phyloP scores from a whole-genome alignment of 2,888 invertebrate species.

The Miltochrista miniata region DNA sequence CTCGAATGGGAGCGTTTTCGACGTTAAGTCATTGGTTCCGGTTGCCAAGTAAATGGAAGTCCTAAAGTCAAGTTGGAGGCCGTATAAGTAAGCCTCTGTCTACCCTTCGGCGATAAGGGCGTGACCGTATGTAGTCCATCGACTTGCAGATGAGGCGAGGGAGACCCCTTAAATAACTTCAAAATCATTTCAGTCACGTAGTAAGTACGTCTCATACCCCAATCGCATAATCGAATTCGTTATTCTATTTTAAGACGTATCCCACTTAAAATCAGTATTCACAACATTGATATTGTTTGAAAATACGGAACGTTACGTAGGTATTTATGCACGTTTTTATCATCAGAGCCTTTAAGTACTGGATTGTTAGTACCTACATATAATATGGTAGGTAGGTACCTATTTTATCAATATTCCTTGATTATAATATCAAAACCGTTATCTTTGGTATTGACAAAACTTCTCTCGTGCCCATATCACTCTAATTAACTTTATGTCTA shows the following conservation, averaged over 20 bases:
- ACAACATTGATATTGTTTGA: constrained; percentile 10
- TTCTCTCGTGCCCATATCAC: constrained; percentile 10
- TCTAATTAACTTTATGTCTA: not conserved
- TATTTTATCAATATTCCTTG: constrained; percentile 17
- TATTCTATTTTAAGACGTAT: constrained; percentile 3
- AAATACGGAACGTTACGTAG: not conserved
- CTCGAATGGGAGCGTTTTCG: too few relatives aligned
- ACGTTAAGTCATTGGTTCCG: too few relatives aligned
- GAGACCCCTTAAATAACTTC: too few relatives aligned
- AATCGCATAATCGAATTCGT: constrained; percentile 4
- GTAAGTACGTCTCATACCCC: not conserved
- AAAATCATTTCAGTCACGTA: constrained; percentile 1
- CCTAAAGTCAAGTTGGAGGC: too few relatives aligned
- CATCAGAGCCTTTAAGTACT: not conserved
- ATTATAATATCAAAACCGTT: constrained; percentile 12
- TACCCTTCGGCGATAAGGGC: too few relatives aligned
- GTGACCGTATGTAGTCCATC: too few relatives aligned
- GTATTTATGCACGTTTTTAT: constrained; percentile 3
- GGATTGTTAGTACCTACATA: not conserved
- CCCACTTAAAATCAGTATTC: constrained; percentile 4
- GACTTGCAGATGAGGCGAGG: too few relatives aligned
- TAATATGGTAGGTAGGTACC: too few relatives aligned
- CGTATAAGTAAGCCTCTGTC: too few relatives aligned
- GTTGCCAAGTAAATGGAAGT: too few relatives aligned
- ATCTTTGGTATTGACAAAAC: constrained; percentile 20